Conservation (phyloP, 2,797 vertebrate species). For the Graptemys geographica region DNA sequence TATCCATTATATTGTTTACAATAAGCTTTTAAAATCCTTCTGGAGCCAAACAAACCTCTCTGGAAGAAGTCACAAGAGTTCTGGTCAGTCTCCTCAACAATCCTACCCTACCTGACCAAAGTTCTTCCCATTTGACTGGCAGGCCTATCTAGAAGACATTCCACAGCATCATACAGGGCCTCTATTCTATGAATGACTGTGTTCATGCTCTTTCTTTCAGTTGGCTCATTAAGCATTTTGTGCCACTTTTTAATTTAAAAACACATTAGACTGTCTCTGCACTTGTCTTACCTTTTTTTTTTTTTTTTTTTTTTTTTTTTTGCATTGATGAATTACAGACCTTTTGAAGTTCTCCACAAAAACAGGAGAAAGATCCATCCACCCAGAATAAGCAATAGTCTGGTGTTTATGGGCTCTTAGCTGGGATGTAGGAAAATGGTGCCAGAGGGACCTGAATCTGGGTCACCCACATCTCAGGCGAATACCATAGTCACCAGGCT, state of each 20-base stretch:
- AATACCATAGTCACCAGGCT: too few species aligned
- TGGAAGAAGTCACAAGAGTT: not conserved
- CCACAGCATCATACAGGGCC: not conserved
- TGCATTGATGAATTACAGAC: too few species aligned
- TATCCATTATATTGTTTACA: not conserved
- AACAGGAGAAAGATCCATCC: too few species aligned
- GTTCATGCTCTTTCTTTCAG: not conserved
- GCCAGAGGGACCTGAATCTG: too few species aligned
- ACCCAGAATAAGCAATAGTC: too few species aligned
- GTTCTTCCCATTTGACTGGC: not conserved
- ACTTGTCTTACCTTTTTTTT: not conserved
- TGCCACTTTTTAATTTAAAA: not conserved
- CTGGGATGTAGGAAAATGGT: too few species aligned
- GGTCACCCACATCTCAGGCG: too few species aligned
- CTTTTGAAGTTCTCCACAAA: too few species aligned
- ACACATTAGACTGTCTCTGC: not conserved
- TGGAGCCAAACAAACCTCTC: not conserved
- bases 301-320: not conserved
- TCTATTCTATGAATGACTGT: not conserved
- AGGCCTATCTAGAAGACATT: not conserved
- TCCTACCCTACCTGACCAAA: not conserved
- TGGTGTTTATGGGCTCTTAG: too few species aligned
- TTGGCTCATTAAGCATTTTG: not conserved
- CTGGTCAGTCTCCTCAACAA: not conserved
- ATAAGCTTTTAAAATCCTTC: conserved; percentile 4